These are phyloP conservation scores for Thripadectes ignobilis DNA, from an alignment of 2,797 vertebrate genomes.

Conservation along the genomic window DNA sequence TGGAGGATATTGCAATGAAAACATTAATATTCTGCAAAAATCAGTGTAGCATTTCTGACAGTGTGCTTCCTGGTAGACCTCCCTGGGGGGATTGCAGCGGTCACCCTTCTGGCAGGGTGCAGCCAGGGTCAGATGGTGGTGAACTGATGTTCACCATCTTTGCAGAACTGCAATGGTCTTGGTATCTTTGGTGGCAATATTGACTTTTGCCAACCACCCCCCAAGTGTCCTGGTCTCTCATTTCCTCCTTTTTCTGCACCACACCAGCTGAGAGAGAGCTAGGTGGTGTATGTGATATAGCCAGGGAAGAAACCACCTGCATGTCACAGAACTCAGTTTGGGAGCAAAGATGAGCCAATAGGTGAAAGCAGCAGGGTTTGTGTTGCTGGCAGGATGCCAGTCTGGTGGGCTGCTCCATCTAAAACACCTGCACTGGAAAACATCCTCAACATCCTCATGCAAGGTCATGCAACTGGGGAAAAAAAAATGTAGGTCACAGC, in stretches of 20 bases:
- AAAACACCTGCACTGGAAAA: neutral
- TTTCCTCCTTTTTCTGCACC: neutral
- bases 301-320: neutral
- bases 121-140: neutral
- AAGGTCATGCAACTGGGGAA: neutral
- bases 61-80: neutral
- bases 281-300: neutral
- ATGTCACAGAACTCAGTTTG: neutral
- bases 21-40: slow-evolving; percentile 56
- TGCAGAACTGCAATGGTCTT: fast-evolving
- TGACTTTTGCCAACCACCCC: neutral
- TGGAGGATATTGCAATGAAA: slow-evolving; percentile 45
- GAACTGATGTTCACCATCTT: neutral
- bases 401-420: fast-evolving
- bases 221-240: fast-evolving
- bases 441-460: slow-evolving; percentile 10
- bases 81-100: neutral
- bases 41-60: slow-evolving; percentile 8
- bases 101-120: neutral
- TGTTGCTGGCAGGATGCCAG: fast-evolving
- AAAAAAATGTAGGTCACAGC: slow-evolving; percentile 59
- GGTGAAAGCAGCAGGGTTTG: neutral
- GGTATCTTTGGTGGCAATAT: neutral
- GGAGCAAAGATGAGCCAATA: fast-evolving
- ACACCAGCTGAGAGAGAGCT: neutral